Conservation (phyloP, 1,140 invertebrate species). For the Trissolcus basalis region DNA sequence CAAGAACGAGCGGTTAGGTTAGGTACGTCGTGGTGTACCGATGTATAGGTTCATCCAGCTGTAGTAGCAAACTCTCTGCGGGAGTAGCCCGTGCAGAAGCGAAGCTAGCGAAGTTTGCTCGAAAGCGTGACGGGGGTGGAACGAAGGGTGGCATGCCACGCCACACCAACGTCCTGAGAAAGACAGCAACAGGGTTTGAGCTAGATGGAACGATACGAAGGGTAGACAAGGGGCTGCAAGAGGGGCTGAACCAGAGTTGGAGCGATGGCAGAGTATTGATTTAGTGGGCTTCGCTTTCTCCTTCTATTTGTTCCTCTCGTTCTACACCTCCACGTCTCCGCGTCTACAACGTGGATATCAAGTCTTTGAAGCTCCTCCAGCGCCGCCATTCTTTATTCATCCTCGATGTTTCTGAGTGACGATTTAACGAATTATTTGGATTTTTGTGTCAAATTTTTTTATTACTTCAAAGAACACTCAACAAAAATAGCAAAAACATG, state of each 20-base stretch:
- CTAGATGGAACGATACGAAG: slow-evolving; percentile 35
- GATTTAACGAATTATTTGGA: slow-evolving; percentile 25
- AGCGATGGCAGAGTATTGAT: slow-evolving; percentile 78
- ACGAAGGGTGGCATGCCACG: slow-evolving; percentile 69
- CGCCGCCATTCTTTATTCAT: slow-evolving; percentile 59
- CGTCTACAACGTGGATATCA: slow-evolving; percentile 59
- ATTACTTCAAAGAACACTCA: no score
- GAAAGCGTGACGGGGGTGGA: slow-evolving; percentile 73
- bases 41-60: slow-evolving; percentile 61
- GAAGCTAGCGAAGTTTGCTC: slow-evolving; percentile 73
- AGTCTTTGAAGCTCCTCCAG: slow-evolving; percentile 53
- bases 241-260: slow-evolving; percentile 73
- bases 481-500: no score
- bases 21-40: slow-evolving; percentile 56
- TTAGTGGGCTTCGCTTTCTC: slow-evolving; percentile 76
- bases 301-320: slow-evolving; percentile 73
- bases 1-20: slow-evolving; percentile 57
- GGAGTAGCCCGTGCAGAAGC: slow-evolving; percentile 68
- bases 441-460: background rate
- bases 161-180: slow-evolving; percentile 54
- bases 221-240: slow-evolving; percentile 50
- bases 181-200: slow-evolving; percentile 35
- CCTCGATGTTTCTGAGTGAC: slow-evolving; percentile 32
- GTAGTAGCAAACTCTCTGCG: slow-evolving; percentile 69
- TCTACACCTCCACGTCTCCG: slow-evolving; percentile 67